Percentiles rank a stretch among this genome's conserved stretches.
Conservation (phyloP, 2,888 invertebrate species). For the Eugnorisma glareosa region DNA sequence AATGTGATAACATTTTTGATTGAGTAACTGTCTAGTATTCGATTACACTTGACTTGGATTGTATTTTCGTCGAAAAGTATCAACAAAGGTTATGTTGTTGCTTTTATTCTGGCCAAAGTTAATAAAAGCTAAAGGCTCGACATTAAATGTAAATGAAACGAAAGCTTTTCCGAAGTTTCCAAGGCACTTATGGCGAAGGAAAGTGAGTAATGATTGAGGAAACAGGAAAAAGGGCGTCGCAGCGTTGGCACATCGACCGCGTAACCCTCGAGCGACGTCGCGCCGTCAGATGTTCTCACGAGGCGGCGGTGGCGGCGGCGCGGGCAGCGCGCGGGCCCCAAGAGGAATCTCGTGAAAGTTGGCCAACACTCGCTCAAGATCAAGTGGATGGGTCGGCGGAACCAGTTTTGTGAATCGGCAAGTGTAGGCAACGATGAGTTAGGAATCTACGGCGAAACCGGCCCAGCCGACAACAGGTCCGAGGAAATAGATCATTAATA, state of each 20-base stretch:
- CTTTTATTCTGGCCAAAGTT: slow-evolving; percentile 45
- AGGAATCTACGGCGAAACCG: slow-evolving; percentile 71
- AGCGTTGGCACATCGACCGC: slow-evolving; percentile 59
- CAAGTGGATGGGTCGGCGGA: slow-evolving; percentile 84
- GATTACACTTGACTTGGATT: slow-evolving; percentile 18
- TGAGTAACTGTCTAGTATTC: background rate
- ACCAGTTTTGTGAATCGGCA: slow-evolving; percentile 87
- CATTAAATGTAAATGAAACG: slow-evolving; percentile 54
- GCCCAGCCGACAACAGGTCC: slow-evolving; percentile 64
- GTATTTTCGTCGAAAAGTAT: slow-evolving; percentile 31
- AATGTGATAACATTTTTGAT: background rate
- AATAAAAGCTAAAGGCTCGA: slow-evolving; percentile 44
- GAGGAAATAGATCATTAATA: slow-evolving; percentile 70
- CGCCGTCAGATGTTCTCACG: slow-evolving; percentile 78
- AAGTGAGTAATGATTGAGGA: slow-evolving; percentile 62
- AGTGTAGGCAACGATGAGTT: slow-evolving; percentile 77
- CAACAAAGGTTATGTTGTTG: slow-evolving; percentile 32
- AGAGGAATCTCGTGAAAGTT: slow-evolving; percentile 90
- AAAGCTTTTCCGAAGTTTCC: slow-evolving; percentile 64
- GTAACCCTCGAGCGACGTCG: slow-evolving; percentile 65
- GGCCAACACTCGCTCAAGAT: slow-evolving; percentile 84
- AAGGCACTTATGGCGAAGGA: slow-evolving; percentile 55
- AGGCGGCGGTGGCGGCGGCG: slow-evolving; percentile 26
- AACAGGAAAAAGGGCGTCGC: slow-evolving; percentile 60
- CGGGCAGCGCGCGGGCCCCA: slow-evolving; percentile 68